These are phyloP conservation scores for Cyclina sinensis DNA, from an alignment of 1,140 invertebrate genomes.

Conservation along the genomic window DNA sequence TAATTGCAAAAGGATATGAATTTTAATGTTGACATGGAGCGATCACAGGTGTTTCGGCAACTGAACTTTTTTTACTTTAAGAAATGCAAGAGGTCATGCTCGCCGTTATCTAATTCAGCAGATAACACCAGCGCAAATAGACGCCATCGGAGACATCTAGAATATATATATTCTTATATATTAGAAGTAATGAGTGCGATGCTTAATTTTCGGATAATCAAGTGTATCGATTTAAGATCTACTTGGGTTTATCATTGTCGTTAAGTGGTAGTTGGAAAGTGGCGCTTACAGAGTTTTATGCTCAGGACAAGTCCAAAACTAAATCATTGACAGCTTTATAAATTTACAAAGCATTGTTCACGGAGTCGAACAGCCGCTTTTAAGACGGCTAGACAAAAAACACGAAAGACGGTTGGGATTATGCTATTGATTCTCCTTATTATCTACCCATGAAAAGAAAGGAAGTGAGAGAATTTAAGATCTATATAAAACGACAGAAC, in stretches of 20 bases:
- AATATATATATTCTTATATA: constrained; percentile 20
- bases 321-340: constrained; percentile 7
- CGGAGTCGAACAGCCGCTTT: constrained; percentile 31
- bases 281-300: constrained; percentile 37
- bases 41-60: constrained; percentile 5
- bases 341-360: constrained; percentile 57
- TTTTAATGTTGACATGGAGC: not conserved
- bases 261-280: constrained; percentile 38
- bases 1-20: not conserved
- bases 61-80: not conserved
- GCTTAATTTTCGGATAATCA: constrained; percentile 50
- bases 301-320: not conserved
- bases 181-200: constrained; percentile 50
- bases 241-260: constrained; percentile 23
- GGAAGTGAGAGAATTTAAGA: constrained; percentile 50
- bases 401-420: constrained; percentile 31
- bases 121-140: not conserved
- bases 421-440: constrained; percentile 26
- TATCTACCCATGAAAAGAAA: constrained; percentile 49
- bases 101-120: not conserved
- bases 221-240: constrained; percentile 44
- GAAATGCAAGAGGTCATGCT: not conserved
- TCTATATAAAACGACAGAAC: constrained; percentile 42
- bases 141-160: constrained; percentile 13
- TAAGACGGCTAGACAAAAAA: constrained; percentile 48